Base-by-base conservation (phyloP, 2,113 vertebrate genomes). In the Crotalus viridis region DNA sequence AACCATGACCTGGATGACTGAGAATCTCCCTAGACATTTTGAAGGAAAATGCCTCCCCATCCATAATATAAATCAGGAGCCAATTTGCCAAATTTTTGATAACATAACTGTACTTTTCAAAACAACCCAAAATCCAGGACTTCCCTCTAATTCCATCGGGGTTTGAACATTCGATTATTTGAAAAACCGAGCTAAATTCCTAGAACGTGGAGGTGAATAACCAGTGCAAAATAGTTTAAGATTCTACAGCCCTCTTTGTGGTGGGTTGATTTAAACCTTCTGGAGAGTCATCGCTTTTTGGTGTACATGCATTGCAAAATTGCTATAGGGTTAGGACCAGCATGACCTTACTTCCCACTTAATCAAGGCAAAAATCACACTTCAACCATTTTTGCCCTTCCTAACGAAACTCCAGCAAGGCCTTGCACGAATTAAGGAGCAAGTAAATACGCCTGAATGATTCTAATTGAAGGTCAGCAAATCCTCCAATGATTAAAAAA, bases 391-490 rank as follows among this genome's bases (percentile, higher is more conserved):
- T 94, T 94, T 91, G 92, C 95, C 94, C 91, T 95, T 90, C 90
- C 95, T 97, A 97, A 98, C 97, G 96, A 98, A 95, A 96, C 87
- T 94, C 92, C 94, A 94, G 92, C 95, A 94, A 92, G 89, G 93
- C 94, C 94, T 94, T 95, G 93, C 88, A 96, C 97, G 97, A 98
- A 98, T 98, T 98, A 98, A 96, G 97, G 97, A 96, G 96, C 97
- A 94, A 97, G 97, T 97, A 98, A 98, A 98, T 97, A 97, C 96
- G 97, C 97, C 96, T 98, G 97, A 98, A 97, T 97, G 97, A 97
- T 98, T 98, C 97, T 98, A 97, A 98, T 98, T 98, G 97, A 97
- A 98, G 97, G 98, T 98, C 98, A 98, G 97, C 98, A 98, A 98
- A 98, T 98, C 98, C 98, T 97, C 97, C 92, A 97, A 97, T 97